phyloP scores from a whole-genome alignment of 1,140 invertebrate species.

The Drosophila asahinai region DNA sequence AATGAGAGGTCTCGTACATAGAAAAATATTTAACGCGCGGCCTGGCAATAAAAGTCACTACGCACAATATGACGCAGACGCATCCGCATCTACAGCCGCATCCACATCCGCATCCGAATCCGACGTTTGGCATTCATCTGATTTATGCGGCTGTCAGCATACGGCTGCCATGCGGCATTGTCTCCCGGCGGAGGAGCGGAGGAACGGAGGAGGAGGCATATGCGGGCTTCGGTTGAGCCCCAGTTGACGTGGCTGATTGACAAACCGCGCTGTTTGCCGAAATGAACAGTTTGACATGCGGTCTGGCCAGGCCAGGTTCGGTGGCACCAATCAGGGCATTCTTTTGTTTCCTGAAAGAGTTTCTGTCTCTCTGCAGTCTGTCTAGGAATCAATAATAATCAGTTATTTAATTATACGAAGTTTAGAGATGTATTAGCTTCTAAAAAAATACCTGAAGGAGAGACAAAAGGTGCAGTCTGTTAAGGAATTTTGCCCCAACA shows the following conservation, averaged over 20 bases:
- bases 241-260: conserved; percentile 66
- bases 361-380: neutral
- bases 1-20: conserved; percentile 18
- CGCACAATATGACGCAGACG: conserved; percentile 47
- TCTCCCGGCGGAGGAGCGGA: neutral
- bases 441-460: too few species aligned
- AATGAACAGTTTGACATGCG: conserved; percentile 75
- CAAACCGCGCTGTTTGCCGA: conserved; percentile 75
- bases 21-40: conserved; percentile 65
- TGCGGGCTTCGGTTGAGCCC: conserved; percentile 27
- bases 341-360: conserved; percentile 5
- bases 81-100: conserved; percentile 5
- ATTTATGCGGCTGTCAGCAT: conserved; percentile 76
- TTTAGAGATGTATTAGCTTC: too few species aligned
- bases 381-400: neutral
- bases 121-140: conserved; percentile 62
- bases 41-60: conserved; percentile 59
- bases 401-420: neutral
- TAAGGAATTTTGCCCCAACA: too few species aligned
- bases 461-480: neutral
- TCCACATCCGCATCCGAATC: conserved; percentile 36
- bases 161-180: conserved; percentile 4
- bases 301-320: conserved; percentile 15
- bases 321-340: conserved; percentile 26
- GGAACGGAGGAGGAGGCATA: conserved; percentile 8